Evolutionary conservation across 2,888 invertebrate species (phyloP).

Genomic region (Fragum whitleyi): DNA sequence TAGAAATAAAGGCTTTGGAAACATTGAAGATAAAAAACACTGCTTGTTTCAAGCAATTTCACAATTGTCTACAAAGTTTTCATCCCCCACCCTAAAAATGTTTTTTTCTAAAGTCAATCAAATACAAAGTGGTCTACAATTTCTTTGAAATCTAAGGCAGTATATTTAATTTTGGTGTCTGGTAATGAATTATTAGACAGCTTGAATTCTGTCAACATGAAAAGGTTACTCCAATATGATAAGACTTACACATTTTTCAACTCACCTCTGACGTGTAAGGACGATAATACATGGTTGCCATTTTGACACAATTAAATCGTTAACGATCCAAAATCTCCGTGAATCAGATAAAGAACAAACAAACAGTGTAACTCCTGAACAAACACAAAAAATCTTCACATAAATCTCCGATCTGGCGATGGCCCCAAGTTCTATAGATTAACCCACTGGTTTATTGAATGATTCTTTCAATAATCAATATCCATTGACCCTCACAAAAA

Average conservation of each 20-base stretch:
- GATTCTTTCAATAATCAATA: constrained; percentile 26
- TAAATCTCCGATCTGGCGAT: background rate
- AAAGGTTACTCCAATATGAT: background rate
- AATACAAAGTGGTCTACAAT: background rate
- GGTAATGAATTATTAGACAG: background rate
- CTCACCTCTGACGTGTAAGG: constrained; percentile 82
- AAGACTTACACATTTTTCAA: constrained; percentile 9
- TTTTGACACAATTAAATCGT: constrained; percentile 59
- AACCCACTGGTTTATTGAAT: constrained; percentile 17
- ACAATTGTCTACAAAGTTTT: background rate
- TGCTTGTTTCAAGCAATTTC: background rate
- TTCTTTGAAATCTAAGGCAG: background rate
- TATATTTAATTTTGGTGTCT: background rate
- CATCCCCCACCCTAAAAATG: no score
- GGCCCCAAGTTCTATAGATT: constrained; percentile 5
- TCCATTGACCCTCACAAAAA: constrained; percentile 3
- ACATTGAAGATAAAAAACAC: background rate
- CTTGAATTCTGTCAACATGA: background rate
- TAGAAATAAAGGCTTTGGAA: no score
- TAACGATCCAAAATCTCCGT: constrained; percentile 8
- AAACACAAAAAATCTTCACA: constrained; percentile 8
- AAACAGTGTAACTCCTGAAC: constrained; percentile 17
- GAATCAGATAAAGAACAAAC: constrained; percentile 33
- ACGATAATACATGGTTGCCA: constrained; percentile 84
- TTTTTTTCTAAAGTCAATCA: background rate